Evolutionary conservation across 2,888 invertebrate species (phyloP), one percentile per base, ranked within the genome.

Genomic region (Machimus rusticus): DNA sequence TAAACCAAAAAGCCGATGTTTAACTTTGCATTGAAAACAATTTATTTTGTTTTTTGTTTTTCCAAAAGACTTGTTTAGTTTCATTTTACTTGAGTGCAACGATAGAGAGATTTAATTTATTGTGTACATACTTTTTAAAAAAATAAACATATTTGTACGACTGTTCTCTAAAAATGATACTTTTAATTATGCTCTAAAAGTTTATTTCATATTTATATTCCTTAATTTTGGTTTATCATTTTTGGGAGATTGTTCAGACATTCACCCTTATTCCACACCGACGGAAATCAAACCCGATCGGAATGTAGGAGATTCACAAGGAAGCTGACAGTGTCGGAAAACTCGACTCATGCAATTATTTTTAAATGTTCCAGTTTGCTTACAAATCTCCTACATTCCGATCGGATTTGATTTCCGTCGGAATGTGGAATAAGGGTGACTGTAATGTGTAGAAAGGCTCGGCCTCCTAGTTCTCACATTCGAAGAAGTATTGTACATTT

Each of bases 1-100:
- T 98, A 90, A 97, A 96, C 89, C 95, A 97, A 88, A 97, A 97
- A 93, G 96, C 96, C 82, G 97, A 97, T 91, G 95, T 96, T 93
- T 96, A 94, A 95, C 90, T 89, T 81, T 87, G 79, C 46, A 86
- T 66, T 66, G 28, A 28, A 23, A 19, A 66, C 23, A 66, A 66
- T 66, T 19, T 1, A 19, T 55, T 57, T 19, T 19, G 8, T 57
- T 57, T 57, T 57, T 39, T 39, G 39, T 43, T 43, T 57, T 57
- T 34, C 57, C 19, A 57, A 57, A 57, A 57, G 1, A 57, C 19
- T 57, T 57, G 23, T 23, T 57, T 57, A 19, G 19, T 19, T 66
- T 66, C 19, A 23, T 8, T 66, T 66, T 66, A 9, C 12, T 28
- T 28, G 9, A 66, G 12, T 66, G 66, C 19, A 66, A 66, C 28